A percentile compares a stretch with the other conserved stretches of the same genome.
Conservation (phyloP, 2,888 invertebrate genomes). For the Coelinius sp. region DNA sequence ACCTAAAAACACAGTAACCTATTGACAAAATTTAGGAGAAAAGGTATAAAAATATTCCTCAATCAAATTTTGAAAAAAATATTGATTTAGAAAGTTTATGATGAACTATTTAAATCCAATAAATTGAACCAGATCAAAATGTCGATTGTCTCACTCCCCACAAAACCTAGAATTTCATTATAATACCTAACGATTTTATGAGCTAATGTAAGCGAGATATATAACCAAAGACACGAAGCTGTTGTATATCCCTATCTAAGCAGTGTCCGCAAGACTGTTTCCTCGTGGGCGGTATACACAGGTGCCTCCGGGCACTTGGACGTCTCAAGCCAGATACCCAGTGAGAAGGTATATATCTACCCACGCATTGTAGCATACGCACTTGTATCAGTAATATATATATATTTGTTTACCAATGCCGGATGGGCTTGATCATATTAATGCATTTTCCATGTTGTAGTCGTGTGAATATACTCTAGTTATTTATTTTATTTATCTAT, state of each 20-base stretch:
- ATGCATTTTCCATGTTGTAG: conserved; percentile 32
- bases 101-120: not conserved
- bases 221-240: not conserved
- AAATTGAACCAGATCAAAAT: conserved; percentile 33
- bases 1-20: not conserved
- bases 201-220: conserved; percentile 26
- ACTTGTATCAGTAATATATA: conserved; percentile 36
- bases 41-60: not conserved
- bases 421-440: conserved; percentile 19
- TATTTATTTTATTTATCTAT: conserved; percentile 10
- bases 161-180: conserved; percentile 20
- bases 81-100: not conserved
- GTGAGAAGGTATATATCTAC: conserved; percentile 27
- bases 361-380: conserved; percentile 36
- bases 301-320: conserved; percentile 45
- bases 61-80: not conserved
- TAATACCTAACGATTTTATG: conserved; percentile 31
- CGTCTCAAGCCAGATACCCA: conserved; percentile 34
- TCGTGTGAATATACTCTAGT: not conserved
- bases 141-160: not conserved
- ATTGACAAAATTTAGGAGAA: not conserved
- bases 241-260: conserved; percentile 6
- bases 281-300: conserved; percentile 46
- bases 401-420: conserved; percentile 18
- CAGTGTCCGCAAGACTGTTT: conserved; percentile 38